Conservation (phyloP, 2,797 vertebrate species). For the Rhinophrynus dorsalis region DNA sequence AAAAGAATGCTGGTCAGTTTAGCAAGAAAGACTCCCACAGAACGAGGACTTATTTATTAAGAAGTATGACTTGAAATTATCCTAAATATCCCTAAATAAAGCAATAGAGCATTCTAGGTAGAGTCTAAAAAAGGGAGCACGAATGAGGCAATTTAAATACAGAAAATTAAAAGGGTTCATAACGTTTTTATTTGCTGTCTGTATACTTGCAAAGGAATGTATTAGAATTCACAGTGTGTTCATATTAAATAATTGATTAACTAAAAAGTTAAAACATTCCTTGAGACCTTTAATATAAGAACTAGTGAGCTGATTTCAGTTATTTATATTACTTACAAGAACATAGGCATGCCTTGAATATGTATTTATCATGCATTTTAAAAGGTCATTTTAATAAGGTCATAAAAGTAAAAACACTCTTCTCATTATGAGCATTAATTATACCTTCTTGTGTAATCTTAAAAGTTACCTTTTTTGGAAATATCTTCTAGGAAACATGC, state of each 20-base stretch:
- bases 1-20: too few species aligned
- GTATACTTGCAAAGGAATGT: neutral
- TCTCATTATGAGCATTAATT: neutral
- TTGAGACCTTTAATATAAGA: neutral
- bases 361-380: constrained; percentile 5
- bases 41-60: too few species aligned
- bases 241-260: constrained; percentile 8
- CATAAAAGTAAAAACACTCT: too few species aligned
- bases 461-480: neutral
- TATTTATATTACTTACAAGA: constrained; percentile 3
- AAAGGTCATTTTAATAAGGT: neutral
- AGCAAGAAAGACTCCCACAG: too few species aligned
- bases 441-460: neutral
- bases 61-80: too few species aligned
- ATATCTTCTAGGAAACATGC: constrained; percentile 27
- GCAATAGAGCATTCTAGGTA: too few species aligned
- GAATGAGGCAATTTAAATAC: too few species aligned
- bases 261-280: neutral
- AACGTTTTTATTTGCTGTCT: too few species aligned
- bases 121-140: too few species aligned
- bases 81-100: too few species aligned
- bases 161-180: too few species aligned
- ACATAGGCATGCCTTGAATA: neutral
- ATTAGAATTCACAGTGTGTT: neutral
- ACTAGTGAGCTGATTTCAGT: neutral